phyloP scores from a whole-genome alignment of 2,888 invertebrate genomes.

The Chalcis sispes region DNA sequence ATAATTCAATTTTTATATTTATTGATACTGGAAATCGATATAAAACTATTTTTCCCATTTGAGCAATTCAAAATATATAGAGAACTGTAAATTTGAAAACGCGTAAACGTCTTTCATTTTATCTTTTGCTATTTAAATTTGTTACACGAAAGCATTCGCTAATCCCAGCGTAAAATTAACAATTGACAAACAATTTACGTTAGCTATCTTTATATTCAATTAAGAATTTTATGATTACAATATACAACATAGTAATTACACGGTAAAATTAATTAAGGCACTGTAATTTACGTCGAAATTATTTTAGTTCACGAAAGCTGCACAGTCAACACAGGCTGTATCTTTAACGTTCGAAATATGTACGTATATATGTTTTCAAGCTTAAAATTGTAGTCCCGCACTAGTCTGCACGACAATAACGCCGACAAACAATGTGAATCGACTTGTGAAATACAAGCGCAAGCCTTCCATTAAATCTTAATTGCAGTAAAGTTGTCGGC shows the following conservation, averaged over 20 bases:
- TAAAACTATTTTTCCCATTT: too few relatives aligned
- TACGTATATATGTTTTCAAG: too few relatives aligned
- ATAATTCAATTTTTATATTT: too few relatives aligned
- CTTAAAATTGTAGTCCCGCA: neutral
- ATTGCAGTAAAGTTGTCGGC: neutral
- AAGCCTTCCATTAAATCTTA: neutral
- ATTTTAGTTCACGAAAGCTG: neutral
- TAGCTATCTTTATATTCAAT: neutral
- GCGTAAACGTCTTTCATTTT: too few relatives aligned
- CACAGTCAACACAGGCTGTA: neutral
- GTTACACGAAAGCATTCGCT: neutral
- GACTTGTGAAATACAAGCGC: neutral
- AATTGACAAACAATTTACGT: neutral
- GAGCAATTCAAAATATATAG: too few relatives aligned
- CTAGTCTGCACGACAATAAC: neutral
- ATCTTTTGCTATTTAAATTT: too few relatives aligned
- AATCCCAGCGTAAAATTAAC: neutral
- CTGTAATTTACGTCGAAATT: neutral
- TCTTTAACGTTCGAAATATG: neutral
- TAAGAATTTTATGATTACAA: neutral
- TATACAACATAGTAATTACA: neutral
- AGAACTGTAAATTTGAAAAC: too few relatives aligned
- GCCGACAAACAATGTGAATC: slow-evolving; percentile 16
- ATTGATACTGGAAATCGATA: too few relatives aligned
- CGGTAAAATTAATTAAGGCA: neutral